A percentile compares a stretch with the other conserved stretches of the same genome.
These are phyloP conservation scores for Zygaena filipendulae DNA, from an alignment of 2,888 invertebrate genomes.

Conservation along the genomic window DNA sequence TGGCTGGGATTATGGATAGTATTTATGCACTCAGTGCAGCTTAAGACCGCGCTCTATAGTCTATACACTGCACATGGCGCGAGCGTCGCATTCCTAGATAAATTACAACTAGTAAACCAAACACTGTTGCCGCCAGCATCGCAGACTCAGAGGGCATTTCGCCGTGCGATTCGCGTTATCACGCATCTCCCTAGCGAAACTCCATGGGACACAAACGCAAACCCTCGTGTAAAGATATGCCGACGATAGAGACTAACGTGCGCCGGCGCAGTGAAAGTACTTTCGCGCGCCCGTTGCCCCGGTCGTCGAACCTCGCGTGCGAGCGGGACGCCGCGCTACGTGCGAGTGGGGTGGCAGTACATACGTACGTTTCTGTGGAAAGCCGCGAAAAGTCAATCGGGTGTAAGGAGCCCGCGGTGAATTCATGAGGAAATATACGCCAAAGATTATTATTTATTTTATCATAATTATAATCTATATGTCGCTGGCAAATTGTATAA, in stretches of 20 bases:
- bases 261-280: constrained; percentile 64
- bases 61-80: neutral
- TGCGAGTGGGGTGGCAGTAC: constrained; percentile 33
- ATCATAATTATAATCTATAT: no score
- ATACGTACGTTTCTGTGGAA: constrained; percentile 47
- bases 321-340: constrained; percentile 27
- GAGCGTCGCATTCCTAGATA: constrained; percentile 43
- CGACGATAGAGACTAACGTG: constrained; percentile 43
- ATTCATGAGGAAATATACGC: constrained; percentile 54
- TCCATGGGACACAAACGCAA: constrained; percentile 34
- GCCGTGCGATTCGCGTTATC: constrained; percentile 30
- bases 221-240: constrained; percentile 35
- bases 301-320: constrained; percentile 52
- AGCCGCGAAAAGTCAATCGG: constrained; percentile 44
- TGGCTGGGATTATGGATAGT: no score
- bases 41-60: no score
- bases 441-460: no score
- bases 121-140: constrained; percentile 13
- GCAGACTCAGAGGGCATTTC: constrained; percentile 37
- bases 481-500: no score
- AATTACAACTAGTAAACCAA: constrained; percentile 41
- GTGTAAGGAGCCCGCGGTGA: constrained; percentile 47
- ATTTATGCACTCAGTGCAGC: no score
- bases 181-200: constrained; percentile 27
- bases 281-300: constrained; percentile 64